A percentile compares a stretch with the other conserved stretches of the same genome.
These are phyloP conservation scores for Lasioglossum zephyrum DNA, from an alignment of 2,888 invertebrate genomes.

Conservation along the genomic window DNA sequence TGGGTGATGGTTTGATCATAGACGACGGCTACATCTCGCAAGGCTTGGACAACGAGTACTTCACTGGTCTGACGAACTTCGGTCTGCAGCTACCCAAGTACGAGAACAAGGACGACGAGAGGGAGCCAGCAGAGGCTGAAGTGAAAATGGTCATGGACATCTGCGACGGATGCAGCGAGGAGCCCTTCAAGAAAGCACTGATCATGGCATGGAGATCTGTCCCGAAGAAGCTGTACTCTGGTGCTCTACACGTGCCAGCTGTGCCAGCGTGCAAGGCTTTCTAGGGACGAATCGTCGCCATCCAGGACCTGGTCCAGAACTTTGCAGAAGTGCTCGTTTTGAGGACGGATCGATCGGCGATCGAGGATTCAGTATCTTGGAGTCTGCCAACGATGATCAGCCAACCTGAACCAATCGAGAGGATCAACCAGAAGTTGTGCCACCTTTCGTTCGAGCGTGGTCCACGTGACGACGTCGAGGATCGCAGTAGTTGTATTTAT, in stretches of 20 bases:
- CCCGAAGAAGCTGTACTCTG: constrained; percentile 90
- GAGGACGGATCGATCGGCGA: not conserved
- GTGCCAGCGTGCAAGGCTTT: constrained; percentile 88
- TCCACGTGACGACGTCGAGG: not conserved
- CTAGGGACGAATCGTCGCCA: constrained; percentile 69
- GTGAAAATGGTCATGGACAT: constrained; percentile 92
- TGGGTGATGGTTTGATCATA: constrained; percentile 89
- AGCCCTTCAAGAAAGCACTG: constrained; percentile 92
- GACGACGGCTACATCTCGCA: constrained; percentile 86
- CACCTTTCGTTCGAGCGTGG: not conserved
- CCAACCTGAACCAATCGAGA: not conserved
- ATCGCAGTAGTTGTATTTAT: constrained; percentile 14
- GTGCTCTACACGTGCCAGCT: constrained; percentile 89
- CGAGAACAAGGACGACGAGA: constrained; percentile 87
- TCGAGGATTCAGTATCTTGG: not conserved
- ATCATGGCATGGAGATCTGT: constrained; percentile 91
- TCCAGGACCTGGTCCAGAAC: not conserved
- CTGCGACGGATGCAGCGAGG: constrained; percentile 90
- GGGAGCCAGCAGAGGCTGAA: constrained; percentile 93
- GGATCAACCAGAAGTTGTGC: not conserved
- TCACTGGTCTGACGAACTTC: constrained; percentile 89
- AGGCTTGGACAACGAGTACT: constrained; percentile 85
- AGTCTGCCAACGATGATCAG: not conserved
- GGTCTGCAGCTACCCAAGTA: constrained; percentile 86
- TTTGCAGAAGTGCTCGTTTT: not conserved